Evolutionary conservation across 2,888 invertebrate genomes (phyloP).

Genomic region (Apomyelois bistriatella): DNA sequence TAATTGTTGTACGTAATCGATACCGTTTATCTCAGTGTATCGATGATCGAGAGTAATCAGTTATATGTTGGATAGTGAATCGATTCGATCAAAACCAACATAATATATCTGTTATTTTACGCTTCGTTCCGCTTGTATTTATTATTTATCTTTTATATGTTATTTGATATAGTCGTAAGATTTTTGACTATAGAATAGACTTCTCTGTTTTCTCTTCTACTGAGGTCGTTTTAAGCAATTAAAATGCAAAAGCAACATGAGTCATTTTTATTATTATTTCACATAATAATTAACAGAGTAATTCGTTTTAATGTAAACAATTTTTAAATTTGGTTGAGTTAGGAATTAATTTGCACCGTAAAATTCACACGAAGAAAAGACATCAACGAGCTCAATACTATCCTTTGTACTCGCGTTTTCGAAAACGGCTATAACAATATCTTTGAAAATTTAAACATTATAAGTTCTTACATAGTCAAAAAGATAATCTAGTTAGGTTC

Average conservation of each 20-base stretch:
- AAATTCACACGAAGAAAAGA: background rate
- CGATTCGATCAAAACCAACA: slow-evolving; percentile 39
- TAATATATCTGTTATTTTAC: background rate
- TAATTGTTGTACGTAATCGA: slow-evolving; percentile 63
- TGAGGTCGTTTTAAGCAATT: too few relatives aligned
- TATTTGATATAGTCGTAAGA: background rate
- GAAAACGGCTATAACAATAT: too few relatives aligned
- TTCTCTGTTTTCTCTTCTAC: too few relatives aligned
- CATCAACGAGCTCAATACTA: background rate
- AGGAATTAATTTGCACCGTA: background rate
- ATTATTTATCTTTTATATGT: background rate
- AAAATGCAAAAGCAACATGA: too few relatives aligned
- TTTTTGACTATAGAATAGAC: background rate
- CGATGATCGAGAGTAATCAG: slow-evolving; percentile 44
- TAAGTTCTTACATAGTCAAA: too few relatives aligned
- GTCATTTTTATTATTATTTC: too few relatives aligned
- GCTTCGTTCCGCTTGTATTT: background rate
- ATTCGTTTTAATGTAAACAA: too few relatives aligned
- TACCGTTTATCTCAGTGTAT: slow-evolving; percentile 51
- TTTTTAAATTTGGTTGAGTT: too few relatives aligned
- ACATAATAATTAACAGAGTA: too few relatives aligned
- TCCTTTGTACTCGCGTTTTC: too few relatives aligned
- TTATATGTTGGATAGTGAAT: slow-evolving; percentile 51
- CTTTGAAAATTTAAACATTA: too few relatives aligned
- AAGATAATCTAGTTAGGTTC: too few relatives aligned